Percentiles rank a stretch among this genome's conserved stretches.
Conservation (phyloP, 2,113 vertebrate genomes). For the Tilapia sparmanii region DNA sequence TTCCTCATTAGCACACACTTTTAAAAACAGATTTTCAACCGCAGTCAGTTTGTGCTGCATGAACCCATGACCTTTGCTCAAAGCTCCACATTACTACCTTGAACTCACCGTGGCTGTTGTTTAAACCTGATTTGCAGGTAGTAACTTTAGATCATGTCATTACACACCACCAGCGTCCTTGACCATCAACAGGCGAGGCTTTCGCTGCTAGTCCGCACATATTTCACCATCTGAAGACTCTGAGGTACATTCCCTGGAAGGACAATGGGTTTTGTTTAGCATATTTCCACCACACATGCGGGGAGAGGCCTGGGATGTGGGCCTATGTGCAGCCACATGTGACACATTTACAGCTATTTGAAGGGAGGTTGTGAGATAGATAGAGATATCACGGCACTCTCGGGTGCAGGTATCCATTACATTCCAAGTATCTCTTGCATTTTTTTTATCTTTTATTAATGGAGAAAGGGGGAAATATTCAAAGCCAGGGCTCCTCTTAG, state of each 20-base stretch:
- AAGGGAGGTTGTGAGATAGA: conserved; percentile 22
- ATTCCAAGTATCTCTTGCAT: neutral
- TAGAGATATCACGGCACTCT: conserved; percentile 20
- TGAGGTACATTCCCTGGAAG: conserved; percentile 1
- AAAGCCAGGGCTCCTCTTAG: conserved; percentile 34
- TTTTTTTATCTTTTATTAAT: conserved; percentile 38
- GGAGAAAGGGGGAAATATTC: conserved; percentile 32
- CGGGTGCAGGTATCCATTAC: conserved; percentile 14
- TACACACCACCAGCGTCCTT: neutral
- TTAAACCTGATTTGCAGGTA: neutral
- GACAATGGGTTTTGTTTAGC: conserved; percentile 31
- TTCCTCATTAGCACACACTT: conserved; percentile 32
- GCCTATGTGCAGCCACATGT: conserved; percentile 26
- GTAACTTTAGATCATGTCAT: neutral
- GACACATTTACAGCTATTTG: conserved; percentile 9
- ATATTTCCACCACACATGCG: conserved; percentile 30
- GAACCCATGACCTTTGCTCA: neutral
- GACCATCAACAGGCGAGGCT: neutral
- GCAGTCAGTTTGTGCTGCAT: neutral
- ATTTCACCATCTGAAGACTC: neutral
- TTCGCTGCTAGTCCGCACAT: neutral
- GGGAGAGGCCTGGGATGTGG: neutral
- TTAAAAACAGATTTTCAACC: conserved; percentile 6
- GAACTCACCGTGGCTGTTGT: neutral
- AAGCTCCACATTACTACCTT: neutral